Conservation (phyloP, 2,888 invertebrate species). For the Caenorhabditis sp. region DNA sequence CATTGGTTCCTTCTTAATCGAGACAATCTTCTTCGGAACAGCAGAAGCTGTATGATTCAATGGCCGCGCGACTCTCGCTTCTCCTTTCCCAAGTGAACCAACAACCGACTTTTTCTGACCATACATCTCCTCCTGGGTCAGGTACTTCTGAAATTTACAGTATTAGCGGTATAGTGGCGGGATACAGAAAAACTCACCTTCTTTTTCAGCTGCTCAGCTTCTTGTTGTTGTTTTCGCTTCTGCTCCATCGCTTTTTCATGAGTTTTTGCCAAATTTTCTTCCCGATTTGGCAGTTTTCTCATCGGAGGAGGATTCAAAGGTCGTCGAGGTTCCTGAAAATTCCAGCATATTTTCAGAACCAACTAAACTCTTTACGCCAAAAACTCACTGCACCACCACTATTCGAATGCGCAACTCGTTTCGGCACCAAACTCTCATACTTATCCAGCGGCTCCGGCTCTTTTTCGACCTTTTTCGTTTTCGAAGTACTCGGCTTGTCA, state of each 20-base stretch:
- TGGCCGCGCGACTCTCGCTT: background rate
- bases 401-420: background rate
- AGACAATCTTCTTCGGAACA: background rate
- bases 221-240: slow-evolving; percentile 2
- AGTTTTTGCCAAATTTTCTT: background rate
- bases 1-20: background rate
- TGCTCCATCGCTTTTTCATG: slow-evolving; percentile 5
- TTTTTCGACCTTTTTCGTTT: background rate
- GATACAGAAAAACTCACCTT: background rate
- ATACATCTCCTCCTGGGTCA: slow-evolving; percentile 8
- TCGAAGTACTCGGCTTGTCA: background rate
- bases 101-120: background rate
- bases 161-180: background rate
- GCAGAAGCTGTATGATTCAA: background rate
- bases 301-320: background rate
- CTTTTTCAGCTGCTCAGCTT: background rate
- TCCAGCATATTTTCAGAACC: too few relatives aligned
- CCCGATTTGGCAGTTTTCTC: background rate
- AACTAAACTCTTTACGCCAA: background rate
- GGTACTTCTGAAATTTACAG: slow-evolving; percentile 1
- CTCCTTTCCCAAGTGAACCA: background rate
- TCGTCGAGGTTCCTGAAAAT: background rate
- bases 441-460: background rate
- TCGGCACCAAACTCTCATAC: background rate
- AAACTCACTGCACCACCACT: background rate